Base-by-base conservation (phyloP, 2,113 vertebrate genomes). In the Jaculus jaculus region DNA sequence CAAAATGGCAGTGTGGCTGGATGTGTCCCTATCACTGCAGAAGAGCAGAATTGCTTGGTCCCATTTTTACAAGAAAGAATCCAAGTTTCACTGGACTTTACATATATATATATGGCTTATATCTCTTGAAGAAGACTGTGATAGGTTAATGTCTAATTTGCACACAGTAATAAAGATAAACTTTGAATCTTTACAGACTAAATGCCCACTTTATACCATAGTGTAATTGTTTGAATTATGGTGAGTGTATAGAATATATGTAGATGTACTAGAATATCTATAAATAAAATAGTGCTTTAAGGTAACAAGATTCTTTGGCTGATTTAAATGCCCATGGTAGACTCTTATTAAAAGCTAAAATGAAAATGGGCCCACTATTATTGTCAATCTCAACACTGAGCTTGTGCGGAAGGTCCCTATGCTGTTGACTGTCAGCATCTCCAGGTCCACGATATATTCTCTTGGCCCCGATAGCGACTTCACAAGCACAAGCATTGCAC, bases 401-500 rank as follows among this genome's bases (percentile, higher is more conserved):
- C 98, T 99, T 78, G 99, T 98, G 79, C 99, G 99, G 95, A 99
- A 99, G 92, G 99, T 99, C 97, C 99, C 98, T 96, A 98, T 94
- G 77, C 98, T 98, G 97, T 99, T 99, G 96, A 99, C 99, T 12
- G 99, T 99, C 97, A 99, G 96, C 99, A 99, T 99, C 98, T 99
- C 99, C 98, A 99, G 98, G 97, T 99, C 99, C 95, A 99, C 98
- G 1, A 99, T 98, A 81, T 99, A 98, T 97, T 99, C 99, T 95
- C 98, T 97, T 17, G 99, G 99, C 89, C 99, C 99, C 0, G 98
- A 89, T 72, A 99, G 97, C 0, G 99, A 98, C 96, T 99, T 99
- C 97, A 99, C 99, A 96, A 99, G 97, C 74, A 99, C 99, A 94
- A 99, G 98, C 99, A 99, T 99, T 23, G 99, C 99, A 23, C 98